Evolutionary conservation across 2,113 vertebrate genomes (phyloP).

Genomic region (Nyctibius bracteatus): DNA sequence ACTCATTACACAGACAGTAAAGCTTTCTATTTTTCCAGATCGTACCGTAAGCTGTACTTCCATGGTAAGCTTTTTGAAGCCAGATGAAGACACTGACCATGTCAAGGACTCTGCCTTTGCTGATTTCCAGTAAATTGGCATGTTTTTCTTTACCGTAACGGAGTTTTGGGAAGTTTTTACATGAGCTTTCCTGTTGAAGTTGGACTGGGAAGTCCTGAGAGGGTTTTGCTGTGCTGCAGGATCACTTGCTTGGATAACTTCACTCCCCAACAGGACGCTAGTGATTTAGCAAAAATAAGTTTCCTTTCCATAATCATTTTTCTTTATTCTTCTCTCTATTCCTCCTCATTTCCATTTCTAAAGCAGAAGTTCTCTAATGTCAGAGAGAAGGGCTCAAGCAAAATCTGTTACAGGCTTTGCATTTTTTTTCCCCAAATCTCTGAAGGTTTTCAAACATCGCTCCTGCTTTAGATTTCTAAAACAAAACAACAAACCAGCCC

Average conservation of each 20-base stretch:
- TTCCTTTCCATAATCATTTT: not conserved
- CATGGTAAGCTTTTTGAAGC: not conserved
- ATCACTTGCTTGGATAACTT: not conserved
- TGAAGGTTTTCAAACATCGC: not conserved
- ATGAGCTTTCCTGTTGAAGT: accelerated
- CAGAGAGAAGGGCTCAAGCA: not conserved
- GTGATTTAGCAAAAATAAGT: not conserved
- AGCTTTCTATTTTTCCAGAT: not conserved
- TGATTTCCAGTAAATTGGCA: not conserved
- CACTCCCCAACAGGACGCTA: not conserved
- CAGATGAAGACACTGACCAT: not conserved
- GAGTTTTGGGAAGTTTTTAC: not conserved
- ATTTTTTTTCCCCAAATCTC: not conserved
- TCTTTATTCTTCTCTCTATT: not conserved
- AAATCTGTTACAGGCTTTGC: not conserved
- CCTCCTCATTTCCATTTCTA: not conserved
- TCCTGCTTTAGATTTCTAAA: not conserved
- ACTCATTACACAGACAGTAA: not conserved
- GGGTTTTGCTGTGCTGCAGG: not conserved
- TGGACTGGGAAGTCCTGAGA: not conserved
- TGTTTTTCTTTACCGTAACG: accelerated
- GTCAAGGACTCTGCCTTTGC: not conserved
- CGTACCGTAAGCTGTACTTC: accelerated
- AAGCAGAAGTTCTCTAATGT: not conserved
- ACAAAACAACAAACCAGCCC: not conserved